Evolutionary conservation across 2,888 invertebrate genomes (phyloP).

Genomic region (Pristionchus exspectatus): DNA sequence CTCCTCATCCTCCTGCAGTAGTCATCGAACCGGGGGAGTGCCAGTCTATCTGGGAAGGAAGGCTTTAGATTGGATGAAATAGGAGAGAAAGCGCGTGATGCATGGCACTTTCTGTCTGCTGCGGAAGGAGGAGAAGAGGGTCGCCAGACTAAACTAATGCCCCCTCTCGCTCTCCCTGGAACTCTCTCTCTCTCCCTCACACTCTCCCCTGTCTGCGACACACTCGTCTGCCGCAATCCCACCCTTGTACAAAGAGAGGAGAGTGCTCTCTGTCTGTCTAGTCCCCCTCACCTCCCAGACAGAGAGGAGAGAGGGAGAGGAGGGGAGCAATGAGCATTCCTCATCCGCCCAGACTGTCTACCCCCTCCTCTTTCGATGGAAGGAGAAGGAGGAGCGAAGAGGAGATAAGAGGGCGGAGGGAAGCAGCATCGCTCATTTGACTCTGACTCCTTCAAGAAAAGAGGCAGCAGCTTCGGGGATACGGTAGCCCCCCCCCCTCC

Average conservation of each 20-base stretch:
- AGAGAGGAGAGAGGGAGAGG: neutral
- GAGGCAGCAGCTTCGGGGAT: neutral
- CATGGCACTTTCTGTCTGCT: neutral
- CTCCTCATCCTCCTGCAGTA: neutral
- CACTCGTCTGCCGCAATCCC: neutral
- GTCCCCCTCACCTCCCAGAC: slow-evolving; percentile 14
- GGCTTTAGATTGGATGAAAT: slow-evolving; percentile 5
- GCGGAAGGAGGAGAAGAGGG: neutral
- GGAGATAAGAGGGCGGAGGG: slow-evolving; percentile 13
- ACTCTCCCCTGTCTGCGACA: neutral
- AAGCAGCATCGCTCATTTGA: neutral
- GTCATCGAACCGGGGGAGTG: neutral
- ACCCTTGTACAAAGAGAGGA: slow-evolving; percentile 36
- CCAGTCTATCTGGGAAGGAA: neutral
- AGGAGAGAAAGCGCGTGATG: slow-evolving; percentile 36
- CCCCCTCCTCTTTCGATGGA: neutral
- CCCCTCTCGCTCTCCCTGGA: neutral
- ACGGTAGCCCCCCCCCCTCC: neutral
- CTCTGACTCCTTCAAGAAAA: neutral
- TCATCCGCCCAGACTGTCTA: slow-evolving; percentile 10
- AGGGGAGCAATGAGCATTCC: slow-evolving; percentile 20
- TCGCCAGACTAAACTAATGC: neutral
- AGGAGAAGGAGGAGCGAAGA: neutral
- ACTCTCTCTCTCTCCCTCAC: neutral
- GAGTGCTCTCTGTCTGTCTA: slow-evolving; percentile 16